Conservation (phyloP, 2,113 vertebrate genomes). For the Lepisosteus oculatus region DNA sequence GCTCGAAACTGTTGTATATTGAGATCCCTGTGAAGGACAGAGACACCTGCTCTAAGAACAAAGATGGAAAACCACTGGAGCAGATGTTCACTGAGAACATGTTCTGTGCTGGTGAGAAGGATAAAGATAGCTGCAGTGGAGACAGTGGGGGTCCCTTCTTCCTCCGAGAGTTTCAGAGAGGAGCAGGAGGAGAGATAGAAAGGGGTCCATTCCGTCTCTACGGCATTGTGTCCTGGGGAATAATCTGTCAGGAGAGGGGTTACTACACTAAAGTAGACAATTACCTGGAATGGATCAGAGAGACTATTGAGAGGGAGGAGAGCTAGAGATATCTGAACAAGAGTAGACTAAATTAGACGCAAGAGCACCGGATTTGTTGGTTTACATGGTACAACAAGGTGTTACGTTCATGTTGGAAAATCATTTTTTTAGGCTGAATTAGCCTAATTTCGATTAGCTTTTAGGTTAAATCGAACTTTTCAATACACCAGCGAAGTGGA, state of each 20-base stretch:
- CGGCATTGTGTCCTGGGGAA: conserved; percentile 92
- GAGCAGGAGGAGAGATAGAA: not conserved
- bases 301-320: conserved; percentile 59
- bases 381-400: no score
- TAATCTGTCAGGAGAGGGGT: conserved; percentile 76
- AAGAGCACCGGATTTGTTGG: no score
- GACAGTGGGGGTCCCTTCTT: conserved; percentile 83
- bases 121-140: conserved; percentile 74
- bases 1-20: conserved; percentile 56
- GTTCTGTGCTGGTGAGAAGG: conserved; percentile 78
- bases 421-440: no score
- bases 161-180: conserved; percentile 22
- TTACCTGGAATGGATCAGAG: conserved; percentile 82
- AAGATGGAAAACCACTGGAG: not conserved
- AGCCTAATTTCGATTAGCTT: no score
- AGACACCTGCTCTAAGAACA: conserved; percentile 13
- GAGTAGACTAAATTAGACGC: no score
- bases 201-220: conserved; percentile 44
- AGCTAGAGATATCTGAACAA: not conserved
- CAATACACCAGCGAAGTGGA: no score
- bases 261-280: conserved; percentile 82
- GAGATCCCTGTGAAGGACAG: conserved; percentile 46
- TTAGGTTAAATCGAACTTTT: no score
- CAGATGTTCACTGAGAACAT: conserved; percentile 74
- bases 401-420: no score